Conservation (phyloP, 2,113 vertebrate species). For the Tyto alba region DNA sequence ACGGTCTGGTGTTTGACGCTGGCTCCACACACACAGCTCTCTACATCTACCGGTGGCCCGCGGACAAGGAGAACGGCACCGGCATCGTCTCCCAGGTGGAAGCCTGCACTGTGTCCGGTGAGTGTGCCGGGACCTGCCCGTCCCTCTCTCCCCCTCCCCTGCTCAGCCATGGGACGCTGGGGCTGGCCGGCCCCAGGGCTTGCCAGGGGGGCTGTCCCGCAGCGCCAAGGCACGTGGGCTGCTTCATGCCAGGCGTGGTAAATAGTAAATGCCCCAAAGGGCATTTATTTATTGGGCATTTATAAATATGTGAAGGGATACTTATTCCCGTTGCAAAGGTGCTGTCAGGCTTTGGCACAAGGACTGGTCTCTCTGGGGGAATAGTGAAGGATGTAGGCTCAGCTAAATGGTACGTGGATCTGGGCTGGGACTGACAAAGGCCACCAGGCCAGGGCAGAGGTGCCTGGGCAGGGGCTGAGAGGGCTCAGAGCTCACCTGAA, state of each 20-base stretch:
- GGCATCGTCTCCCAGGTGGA: constrained; percentile 85
- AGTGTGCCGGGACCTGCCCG: fast-evolving
- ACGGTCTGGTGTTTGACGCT: constrained; percentile 88
- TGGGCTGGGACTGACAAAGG: neutral
- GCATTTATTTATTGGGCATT: neutral
- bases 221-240: fast-evolving
- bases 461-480: neutral
- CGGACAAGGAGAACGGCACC: constrained; percentile 83
- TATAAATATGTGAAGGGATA: fast-evolving
- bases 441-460: neutral
- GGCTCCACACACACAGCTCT: constrained; percentile 88
- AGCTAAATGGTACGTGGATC: neutral
- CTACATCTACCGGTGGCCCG: constrained; percentile 86
- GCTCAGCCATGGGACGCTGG: neutral
- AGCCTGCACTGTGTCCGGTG: constrained; percentile 78
- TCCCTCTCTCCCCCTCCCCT: neutral
- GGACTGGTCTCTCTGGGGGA: neutral
- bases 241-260: neutral
- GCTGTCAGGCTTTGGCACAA: neutral
- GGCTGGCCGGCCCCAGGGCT: fast-evolving
- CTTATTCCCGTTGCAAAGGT: neutral
- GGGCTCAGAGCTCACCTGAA: neutral
- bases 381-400: neutral
- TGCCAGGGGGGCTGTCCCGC: neutral
- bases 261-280: neutral